Evolutionary conservation across 2,797 vertebrate species (phyloP).

Genomic region (Macropus fuliginosus): DNA sequence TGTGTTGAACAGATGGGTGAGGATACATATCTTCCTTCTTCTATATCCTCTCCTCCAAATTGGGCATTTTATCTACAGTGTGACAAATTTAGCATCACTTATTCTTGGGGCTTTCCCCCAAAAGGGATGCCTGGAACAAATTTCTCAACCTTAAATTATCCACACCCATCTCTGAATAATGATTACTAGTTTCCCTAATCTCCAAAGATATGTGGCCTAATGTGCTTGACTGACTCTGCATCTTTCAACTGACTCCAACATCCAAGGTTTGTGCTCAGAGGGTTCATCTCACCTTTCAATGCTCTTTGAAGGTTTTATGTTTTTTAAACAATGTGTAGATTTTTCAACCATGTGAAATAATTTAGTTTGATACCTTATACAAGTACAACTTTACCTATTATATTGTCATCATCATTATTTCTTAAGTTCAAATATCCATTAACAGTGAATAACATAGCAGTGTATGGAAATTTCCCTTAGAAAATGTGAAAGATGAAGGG

Average conservation of each 20-base stretch:
- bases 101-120: constrained; percentile 24
- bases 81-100: constrained; percentile 51
- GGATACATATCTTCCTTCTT: not conserved
- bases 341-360: not conserved
- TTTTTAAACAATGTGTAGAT: constrained; percentile 53
- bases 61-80: constrained; percentile 52
- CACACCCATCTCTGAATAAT: constrained; percentile 1
- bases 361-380: constrained; percentile 22
- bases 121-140: constrained; percentile 24
- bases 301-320: constrained; percentile 7
- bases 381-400: constrained; percentile 37
- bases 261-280: not conserved
- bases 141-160: constrained; percentile 43
- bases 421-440: not conserved
- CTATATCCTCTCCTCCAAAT: constrained; percentile 18
- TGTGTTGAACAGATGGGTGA: not conserved
- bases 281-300: not conserved
- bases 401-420: constrained; percentile 23
- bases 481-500: not conserved
- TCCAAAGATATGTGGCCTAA: not conserved
- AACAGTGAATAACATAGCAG: constrained; percentile 29
- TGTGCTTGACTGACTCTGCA: not conserved
- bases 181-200: not conserved
- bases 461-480: constrained; percentile 19
- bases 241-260: constrained; percentile 44